Base-by-base conservation (phyloP, 2,113 vertebrate genomes). In the Tringa solitaria region DNA sequence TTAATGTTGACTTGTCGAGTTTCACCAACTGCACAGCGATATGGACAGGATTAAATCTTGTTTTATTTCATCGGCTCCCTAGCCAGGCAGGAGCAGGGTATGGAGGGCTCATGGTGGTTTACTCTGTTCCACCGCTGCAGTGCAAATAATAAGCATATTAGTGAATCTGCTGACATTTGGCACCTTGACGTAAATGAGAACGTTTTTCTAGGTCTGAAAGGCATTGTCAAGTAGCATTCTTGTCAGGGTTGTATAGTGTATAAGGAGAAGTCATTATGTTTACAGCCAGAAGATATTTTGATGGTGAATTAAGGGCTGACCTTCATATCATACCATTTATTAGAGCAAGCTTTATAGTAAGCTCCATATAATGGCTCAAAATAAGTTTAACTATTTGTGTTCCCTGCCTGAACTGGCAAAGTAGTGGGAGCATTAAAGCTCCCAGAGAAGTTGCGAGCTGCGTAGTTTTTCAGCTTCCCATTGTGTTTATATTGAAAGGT, bases 1-100 rank as follows among this genome's bases (percentile, higher is more conserved):
- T 95, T 94, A 96, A 96, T 96, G 87, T 88, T 94, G 96, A 81
- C 91, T 97, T 96, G 94, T 75, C 64, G 50, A 63, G 89, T 68
- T 90, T 86, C 59, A 54, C 79, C 84, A 88, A 86, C 70, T 54
- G 54, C 82, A 77, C 51, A 61, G 79, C 51, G 84, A 43, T 93
- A 45, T 75, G 77, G 64, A 91, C 70, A 69, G 39, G 74, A 90
- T 91, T 94, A 85, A 84, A 81, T 96, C 90, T 85, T 59, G 28
- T 43, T 93, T 94, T 67, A 48, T 91, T 95, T 92, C 57, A 22
- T 82, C 27, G 10, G 32, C 57, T 96, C 45, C 60, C 77, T 50
- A 70, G 22, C 68, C 56, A 68, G 65, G 78, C 88, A 61, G 79
- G 50, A 67, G 72, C 22, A 0, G 57, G 21, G 24, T 60, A 4